Base-by-base conservation (phyloP, 2,113 vertebrate genomes). In the Elgaria multicarinata region DNA sequence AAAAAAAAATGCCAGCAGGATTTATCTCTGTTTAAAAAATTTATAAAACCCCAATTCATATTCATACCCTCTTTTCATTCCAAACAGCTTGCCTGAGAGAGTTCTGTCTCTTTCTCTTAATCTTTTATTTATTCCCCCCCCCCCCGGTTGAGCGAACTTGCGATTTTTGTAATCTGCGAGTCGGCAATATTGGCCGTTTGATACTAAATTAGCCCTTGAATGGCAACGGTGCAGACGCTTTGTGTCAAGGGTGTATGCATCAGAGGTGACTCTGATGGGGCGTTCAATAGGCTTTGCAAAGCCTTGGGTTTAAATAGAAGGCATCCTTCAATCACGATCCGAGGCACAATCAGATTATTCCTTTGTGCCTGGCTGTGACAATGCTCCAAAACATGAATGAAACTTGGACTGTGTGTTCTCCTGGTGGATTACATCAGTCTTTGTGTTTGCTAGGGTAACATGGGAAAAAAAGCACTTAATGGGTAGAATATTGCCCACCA, bases 151-250 rank as follows among this genome's bases (percentile, higher is more conserved):
- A 95, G 76, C 33, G 93, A 94, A 92, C 87, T 94, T 6, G 1
- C 92, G 91, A 95, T 95, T 95, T 96, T 94, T 94, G 91, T 95
- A 96, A 95, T 94, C 90, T 92, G 53, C 83, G 55, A 90, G 86
- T 87, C 90, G 85, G 85, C 92, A 94, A 72, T 91, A 89, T 94
- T 93, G 92, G 86, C 75, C 83, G 88, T 85, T 92, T 94, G 64
- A 89, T 93, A 79, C 67, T 91, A 87, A 95, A 93, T 95, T 93
- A 89, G 89, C 92, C 88, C 92, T 86, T 77, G 89, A 92, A 96
- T 90, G 89, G 87, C 74, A 91, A 81, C 72, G 92, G 89, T 93
- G 83, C 85, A 50, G 93, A 85, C 87, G 85, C 85, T 93, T 94
- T 91, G 87, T 91, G 84, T 71, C 67, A 85, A 77, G 89, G 80